Percentiles rank a stretch among this genome's conserved stretches.
These are phyloP conservation scores for Pyrrhia umbra DNA, from an alignment of 2,888 invertebrate genomes.

Conservation along the genomic window DNA sequence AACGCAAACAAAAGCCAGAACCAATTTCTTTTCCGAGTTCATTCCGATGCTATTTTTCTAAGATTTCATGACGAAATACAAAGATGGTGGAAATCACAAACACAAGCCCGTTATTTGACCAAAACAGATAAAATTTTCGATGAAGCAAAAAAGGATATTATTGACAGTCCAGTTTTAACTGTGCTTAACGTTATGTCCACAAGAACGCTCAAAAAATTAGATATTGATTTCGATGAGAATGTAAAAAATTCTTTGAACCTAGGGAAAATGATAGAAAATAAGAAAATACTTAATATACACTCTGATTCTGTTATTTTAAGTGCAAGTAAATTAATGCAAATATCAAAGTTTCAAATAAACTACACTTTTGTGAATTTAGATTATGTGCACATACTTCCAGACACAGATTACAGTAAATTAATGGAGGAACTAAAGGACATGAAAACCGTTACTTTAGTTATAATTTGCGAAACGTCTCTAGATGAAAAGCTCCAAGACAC, in stretches of 20 bases:
- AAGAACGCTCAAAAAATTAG: conserved; percentile 64
- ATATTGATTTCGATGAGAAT: conserved; percentile 55
- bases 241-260: conserved; percentile 59
- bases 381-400: conserved; percentile 65
- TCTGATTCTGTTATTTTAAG: conserved; percentile 62
- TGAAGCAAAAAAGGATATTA: conserved; percentile 66
- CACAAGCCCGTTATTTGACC: conserved; percentile 63
- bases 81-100: conserved; percentile 71
- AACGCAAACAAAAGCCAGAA: conserved; percentile 59
- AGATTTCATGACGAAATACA: conserved; percentile 72
- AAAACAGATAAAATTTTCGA: conserved; percentile 63
- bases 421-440: conserved; percentile 62
- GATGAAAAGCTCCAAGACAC: conserved; percentile 53
- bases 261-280: conserved; percentile 31
- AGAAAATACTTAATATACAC: conserved; percentile 57
- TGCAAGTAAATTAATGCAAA: conserved; percentile 66
- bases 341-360: conserved; percentile 36
- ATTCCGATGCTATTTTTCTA: conserved; percentile 70
- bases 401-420: conserved; percentile 64
- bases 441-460: conserved; percentile 57
- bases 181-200: conserved; percentile 67
- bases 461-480: conserved; percentile 63
- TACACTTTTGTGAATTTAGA: conserved; percentile 67
- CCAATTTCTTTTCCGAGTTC: conserved; percentile 64
- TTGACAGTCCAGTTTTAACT: conserved; percentile 67